Evolutionary conservation across 2,113 vertebrate genomes (phyloP), one percentile per base, ranked within the genome.

Genomic region (Illadopsis cleaveri): DNA sequence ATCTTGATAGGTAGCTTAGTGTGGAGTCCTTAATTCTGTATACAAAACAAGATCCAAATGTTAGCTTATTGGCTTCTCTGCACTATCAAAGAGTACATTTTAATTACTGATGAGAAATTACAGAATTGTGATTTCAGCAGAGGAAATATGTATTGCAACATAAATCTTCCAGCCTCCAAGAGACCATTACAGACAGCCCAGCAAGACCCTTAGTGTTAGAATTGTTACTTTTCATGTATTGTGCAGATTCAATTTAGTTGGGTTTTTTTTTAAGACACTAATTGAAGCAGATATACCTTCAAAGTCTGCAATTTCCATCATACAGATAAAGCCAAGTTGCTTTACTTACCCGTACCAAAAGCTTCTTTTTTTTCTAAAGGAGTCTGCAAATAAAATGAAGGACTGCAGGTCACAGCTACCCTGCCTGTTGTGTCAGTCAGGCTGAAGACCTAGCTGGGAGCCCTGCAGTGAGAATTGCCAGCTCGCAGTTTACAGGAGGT

Each of bases 341-440:
- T 81, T 61, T 77, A 57, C 33, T 60, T 86, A 87, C 27, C 48
- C 57, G 60, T 23, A 47, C 3, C 18, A 73, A 75, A 37, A 44
- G 14, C 8, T 27, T 10, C 4, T 20, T 37, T 38, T 45, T 31
- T 53, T 18, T 48, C 37, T 56, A 33, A 35, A 87, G 38, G 13
- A 77, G 37, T 24, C 25, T 61, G 48, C 27, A 89, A 87, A 27
- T 40, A 86, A 90, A 38, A 60, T 3, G 5, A 61, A 78, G 31
- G 19, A 60, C 23, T 78, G 71, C 30, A 68, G 30, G 40, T 64
- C 73, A 62, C 24, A 64, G 51, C 51, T 48, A 37, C 8, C 42
- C 21, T 0, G 1, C 33, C 23, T 12, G 9, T 0, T 77, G 42
- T 1, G 1, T 30, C 24, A 56, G 1, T 30, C 24, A 56, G 35